Percentiles rank a stretch among this genome's conserved stretches.
Conservation (phyloP, 37 sponge, comb jelly and placozoan genomes). For the Tethya wilhelma region DNA sequence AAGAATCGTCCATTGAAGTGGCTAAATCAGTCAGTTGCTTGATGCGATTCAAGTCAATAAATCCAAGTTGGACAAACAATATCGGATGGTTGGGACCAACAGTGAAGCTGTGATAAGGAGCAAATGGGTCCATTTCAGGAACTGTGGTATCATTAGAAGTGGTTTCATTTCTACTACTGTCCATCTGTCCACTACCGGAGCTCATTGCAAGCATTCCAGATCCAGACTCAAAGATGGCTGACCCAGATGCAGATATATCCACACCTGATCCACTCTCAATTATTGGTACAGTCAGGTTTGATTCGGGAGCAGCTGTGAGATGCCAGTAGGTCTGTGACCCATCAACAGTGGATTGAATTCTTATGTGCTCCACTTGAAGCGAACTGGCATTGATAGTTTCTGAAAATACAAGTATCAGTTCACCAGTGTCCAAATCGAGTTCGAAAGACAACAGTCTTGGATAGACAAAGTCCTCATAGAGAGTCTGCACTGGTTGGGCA, state of each 20-base stretch:
- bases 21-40: constrained; percentile 59
- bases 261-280: not conserved
- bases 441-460: constrained; percentile 68
- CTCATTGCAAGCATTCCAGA: constrained; percentile 26
- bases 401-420: constrained; percentile 66
- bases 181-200: not conserved
- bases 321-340: constrained; percentile 21
- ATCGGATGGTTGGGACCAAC: constrained; percentile 54
- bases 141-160: not conserved
- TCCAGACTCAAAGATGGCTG: not conserved
- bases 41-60: constrained; percentile 70
- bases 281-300: not conserved
- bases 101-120: constrained; percentile 55
- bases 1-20: constrained; percentile 66
- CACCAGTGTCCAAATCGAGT: constrained; percentile 67
- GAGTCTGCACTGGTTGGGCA: constrained; percentile 49
- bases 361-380: constrained; percentile 48
- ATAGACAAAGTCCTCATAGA: constrained; percentile 51
- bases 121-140: not conserved
- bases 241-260: not conserved
- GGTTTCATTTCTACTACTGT: not conserved
- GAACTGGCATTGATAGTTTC: constrained; percentile 84
- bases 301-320: constrained; percentile 8
- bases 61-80: constrained; percentile 59
- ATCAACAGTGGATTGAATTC: constrained; percentile 36